Conservation (phyloP, 2,113 vertebrate genomes). For the Phalacrocorax brasilianus region DNA sequence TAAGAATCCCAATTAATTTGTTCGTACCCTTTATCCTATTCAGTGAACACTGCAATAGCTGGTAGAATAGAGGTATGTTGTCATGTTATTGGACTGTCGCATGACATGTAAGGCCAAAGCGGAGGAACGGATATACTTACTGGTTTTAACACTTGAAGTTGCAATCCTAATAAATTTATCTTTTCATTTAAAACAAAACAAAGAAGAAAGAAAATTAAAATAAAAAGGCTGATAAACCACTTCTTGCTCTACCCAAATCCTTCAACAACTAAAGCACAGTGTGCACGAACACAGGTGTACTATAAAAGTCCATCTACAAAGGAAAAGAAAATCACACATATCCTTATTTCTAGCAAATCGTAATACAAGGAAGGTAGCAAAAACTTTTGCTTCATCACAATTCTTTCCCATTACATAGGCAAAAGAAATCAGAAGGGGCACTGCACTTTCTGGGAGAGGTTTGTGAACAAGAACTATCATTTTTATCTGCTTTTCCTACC, state of each 20-base stretch:
- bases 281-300: not conserved
- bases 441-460: not conserved
- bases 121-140: not conserved
- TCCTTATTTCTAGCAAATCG: not conserved
- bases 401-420: not conserved
- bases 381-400: not conserved
- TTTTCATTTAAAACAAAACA: not conserved
- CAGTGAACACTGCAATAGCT: not conserved
- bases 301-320: not conserved
- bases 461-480: not conserved
- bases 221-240: not conserved
- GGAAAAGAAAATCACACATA: not conserved
- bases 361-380: not conserved
- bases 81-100: not conserved
- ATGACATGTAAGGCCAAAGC: not conserved
- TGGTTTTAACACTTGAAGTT: not conserved
- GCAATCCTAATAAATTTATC: not conserved
- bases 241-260: not conserved
- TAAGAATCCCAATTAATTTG: not conserved
- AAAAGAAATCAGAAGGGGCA: not conserved
- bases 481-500: not conserved
- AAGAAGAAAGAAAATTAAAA: not conserved
- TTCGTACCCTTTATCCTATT: not conserved
- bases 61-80: not conserved
- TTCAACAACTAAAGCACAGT: not conserved